Conservation (phyloP, 2,113 vertebrate genomes). For the Dendropsophus ebraccatus region DNA sequence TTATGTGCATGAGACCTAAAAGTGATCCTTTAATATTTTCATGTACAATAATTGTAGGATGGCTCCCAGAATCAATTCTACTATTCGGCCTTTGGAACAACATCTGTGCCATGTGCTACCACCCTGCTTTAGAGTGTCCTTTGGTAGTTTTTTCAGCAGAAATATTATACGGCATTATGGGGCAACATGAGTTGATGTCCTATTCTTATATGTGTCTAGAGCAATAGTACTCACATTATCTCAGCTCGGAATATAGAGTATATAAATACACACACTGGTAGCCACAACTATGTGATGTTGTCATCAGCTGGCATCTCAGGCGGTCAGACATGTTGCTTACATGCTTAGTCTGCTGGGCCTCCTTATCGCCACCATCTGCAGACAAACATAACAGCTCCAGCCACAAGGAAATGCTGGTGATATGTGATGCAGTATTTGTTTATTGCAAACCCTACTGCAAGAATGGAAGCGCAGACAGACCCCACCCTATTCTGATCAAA, state of each 20-base stretch:
- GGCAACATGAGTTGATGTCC: no score
- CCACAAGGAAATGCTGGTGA: slow-evolving; percentile 6
- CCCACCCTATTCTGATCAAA: slow-evolving; percentile 31
- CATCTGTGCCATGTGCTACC: no score
- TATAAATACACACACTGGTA: not conserved
- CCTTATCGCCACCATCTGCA: slow-evolving; percentile 54
- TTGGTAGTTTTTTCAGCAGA: no score
- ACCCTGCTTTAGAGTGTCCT: no score
- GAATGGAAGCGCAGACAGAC: not conserved
- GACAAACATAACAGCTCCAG: slow-evolving; percentile 44
- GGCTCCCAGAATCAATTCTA: no score
- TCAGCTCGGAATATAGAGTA: not conserved
- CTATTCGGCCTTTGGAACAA: no score
- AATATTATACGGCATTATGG: no score
- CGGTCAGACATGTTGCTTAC: slow-evolving; percentile 27
- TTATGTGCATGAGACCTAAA: no score
- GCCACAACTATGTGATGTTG: slow-evolving; percentile 4
- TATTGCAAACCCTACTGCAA: not conserved
- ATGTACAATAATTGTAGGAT: no score
- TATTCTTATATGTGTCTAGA: not conserved
- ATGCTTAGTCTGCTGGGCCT: slow-evolving; percentile 37
- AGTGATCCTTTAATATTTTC: no score
- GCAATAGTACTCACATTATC: not conserved
- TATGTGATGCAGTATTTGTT: slow-evolving; percentile 15
- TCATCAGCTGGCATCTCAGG: slow-evolving; percentile 32